Evolutionary conservation across 2,888 invertebrate genomes (phyloP), one percentile per base, ranked within the genome.

Genomic region (Creontiades dilutus): DNA sequence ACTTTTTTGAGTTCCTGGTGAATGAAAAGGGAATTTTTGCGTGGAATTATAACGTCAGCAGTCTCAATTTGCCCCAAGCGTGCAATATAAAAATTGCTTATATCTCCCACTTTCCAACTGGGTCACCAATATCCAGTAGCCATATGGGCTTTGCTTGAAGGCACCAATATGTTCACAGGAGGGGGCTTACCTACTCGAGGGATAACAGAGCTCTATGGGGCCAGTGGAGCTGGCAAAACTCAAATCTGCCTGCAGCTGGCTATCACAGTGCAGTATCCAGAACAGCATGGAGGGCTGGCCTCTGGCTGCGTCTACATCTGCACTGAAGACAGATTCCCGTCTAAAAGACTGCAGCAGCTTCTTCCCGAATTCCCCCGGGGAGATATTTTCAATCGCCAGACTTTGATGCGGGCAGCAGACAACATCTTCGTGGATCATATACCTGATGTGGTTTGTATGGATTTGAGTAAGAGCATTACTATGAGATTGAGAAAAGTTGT

Each of bases 211-310:
- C 94, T 98, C 92, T 95, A 95, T 93, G 97, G 97, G n/a, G 95
- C 96, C 93, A 96, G 96, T 94, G 96, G 96, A 19, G 94, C 95
- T 92, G 97, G 97, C 9, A 97, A 97, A 94, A 97, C 97, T 0
- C 97, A 97, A 93, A 92, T 97, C 76, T 96, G 95, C 91, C 93
- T 97, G 85, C 97, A 97, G 93, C 93, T 96, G 47, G 94, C 96
- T 55, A 93, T 96, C 27, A 94, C 95, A 90, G 95, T 95, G 90
- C 96, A 96, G 93, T 93, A 95, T 91, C 94, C 95, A 1, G 78
- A 86, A 76, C 92, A 92, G 92, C 93, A 93, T 82, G 95, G 95
- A 48, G 96, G 96, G 46, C 93, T 95, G 61, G 93, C 76, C 0
- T 52, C 91, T 94, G 95, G 94, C 28, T 95, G 95, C 86, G 94